A percentile compares a stretch with the other conserved stretches of the same genome.
phyloP scores from a whole-genome alignment of 2,113 vertebrate species.

The Dasyornis broadbenti region DNA sequence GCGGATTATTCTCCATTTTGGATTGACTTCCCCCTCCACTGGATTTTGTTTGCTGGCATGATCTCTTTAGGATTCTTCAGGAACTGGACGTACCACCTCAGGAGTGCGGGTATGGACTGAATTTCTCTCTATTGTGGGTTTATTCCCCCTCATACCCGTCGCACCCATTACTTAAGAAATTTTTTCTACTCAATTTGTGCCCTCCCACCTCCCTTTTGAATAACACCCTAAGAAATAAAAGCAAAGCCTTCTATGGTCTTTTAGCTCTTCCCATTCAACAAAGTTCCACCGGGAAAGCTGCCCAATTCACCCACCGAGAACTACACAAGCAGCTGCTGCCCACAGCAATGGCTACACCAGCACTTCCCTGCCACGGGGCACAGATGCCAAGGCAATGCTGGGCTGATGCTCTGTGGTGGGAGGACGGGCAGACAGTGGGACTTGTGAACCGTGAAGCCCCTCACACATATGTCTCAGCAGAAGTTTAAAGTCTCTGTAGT shows the following conservation, averaged over 20 bases:
- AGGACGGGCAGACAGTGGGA: not conserved
- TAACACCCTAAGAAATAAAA: constrained; percentile 50
- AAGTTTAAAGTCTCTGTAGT: constrained; percentile 66
- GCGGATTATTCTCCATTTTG: constrained; percentile 81
- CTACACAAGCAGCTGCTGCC: constrained; percentile 62
- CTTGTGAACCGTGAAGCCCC: constrained; percentile 55
- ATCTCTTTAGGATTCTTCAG: constrained; percentile 75
- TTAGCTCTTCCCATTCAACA: constrained; percentile 64
- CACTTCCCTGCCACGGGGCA: constrained; percentile 66
- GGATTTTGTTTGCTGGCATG: constrained; percentile 71
- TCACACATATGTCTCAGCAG: not conserved
- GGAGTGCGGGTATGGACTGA: constrained; percentile 74
- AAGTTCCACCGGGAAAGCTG: constrained; percentile 65
- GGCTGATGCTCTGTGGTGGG: constrained; percentile 54
- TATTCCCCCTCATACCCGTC: constrained; percentile 69
- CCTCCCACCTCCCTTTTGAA: constrained; percentile 37
- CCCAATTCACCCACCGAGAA: constrained; percentile 77
- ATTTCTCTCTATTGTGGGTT: constrained; percentile 63
- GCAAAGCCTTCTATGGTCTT: constrained; percentile 17
- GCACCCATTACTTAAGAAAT: constrained; percentile 45
- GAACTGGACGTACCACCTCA: constrained; percentile 72
- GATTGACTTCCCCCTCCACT: constrained; percentile 80
- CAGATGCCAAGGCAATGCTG: not conserved
- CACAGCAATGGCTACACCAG: not conserved
- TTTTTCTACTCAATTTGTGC: constrained; percentile 47